Conservation (phyloP, 2,888 invertebrate species). For the Hanleya hanleyi region DNA sequence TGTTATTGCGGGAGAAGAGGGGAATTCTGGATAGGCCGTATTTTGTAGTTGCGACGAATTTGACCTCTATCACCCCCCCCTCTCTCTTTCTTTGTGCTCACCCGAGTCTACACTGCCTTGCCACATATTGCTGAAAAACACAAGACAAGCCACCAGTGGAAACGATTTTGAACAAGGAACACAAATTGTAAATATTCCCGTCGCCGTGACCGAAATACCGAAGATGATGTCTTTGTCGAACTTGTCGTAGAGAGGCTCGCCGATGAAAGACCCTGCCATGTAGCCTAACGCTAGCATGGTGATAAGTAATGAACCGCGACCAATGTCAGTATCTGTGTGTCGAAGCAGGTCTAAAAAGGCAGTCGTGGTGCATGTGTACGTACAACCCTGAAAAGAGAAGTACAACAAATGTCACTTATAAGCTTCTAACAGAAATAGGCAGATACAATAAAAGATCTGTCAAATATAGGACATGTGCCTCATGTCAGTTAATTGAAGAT, state of each 20-base stretch:
- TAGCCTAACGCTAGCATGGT: background rate
- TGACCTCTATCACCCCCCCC: too few species aligned
- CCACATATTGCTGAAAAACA: background rate
- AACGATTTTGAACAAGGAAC: background rate
- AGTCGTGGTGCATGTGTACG: background rate
- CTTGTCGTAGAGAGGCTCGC: background rate
- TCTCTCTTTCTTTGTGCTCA: too few species aligned
- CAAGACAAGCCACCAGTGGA: background rate
- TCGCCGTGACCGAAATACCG: background rate
- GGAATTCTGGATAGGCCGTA: too few species aligned
- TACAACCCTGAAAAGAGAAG: background rate
- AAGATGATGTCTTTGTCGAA: background rate
- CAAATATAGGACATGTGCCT: too few species aligned
- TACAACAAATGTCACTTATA: too few species aligned
- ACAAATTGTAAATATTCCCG: background rate
- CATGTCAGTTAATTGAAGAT: too few species aligned
- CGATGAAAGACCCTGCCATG: background rate
- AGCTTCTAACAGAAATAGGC: too few species aligned
- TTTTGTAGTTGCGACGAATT: too few species aligned
- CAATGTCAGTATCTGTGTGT: background rate
- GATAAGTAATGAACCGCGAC: background rate
- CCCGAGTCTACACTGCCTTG: background rate
- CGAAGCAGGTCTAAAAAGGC: background rate
- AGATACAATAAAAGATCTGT: too few species aligned
- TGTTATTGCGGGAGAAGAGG: too few species aligned